These are phyloP conservation scores for Drosophila borborema DNA, from an alignment of 2,888 invertebrate species.

Conservation along the genomic window DNA sequence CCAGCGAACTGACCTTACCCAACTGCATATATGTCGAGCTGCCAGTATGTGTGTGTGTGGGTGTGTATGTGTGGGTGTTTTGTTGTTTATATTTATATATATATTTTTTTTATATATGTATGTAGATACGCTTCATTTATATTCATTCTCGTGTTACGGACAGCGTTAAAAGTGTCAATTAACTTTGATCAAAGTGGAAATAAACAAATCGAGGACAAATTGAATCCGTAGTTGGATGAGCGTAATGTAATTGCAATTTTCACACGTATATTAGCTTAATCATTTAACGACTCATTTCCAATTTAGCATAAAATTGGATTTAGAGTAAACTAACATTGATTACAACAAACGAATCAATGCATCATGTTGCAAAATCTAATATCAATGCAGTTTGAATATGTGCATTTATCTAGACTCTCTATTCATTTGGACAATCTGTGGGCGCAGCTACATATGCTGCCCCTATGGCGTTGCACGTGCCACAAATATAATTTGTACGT, in stretches of 20 bases:
- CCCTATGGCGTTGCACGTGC: constrained; percentile 10
- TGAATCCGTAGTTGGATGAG: neutral
- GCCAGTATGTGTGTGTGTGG: neutral
- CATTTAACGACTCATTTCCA: constrained; percentile 13
- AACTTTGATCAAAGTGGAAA: constrained; percentile 17
- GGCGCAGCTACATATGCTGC: neutral
- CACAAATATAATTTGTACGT: constrained; percentile 24
- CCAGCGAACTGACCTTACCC: constrained; percentile 57
- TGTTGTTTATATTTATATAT: constrained; percentile 3
- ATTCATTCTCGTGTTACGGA: constrained; percentile 63
- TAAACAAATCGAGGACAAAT: constrained; percentile 16
- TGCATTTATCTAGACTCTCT: neutral
- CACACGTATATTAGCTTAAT: constrained; percentile 6
- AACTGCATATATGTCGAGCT: constrained; percentile 20
- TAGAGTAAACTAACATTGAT: constrained; percentile 11
- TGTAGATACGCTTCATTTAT: constrained; percentile 51
- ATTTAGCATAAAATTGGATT: constrained; percentile 1
- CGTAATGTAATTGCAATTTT: constrained; percentile 5
- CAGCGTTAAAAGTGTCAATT: constrained; percentile 57
- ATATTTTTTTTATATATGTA: neutral
- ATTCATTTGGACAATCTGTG: constrained; percentile 4
- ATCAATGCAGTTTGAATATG: neutral
- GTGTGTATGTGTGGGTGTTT: constrained; percentile 1
- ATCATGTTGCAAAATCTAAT: constrained; percentile 10
- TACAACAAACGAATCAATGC: constrained; percentile 7